phyloP scores from a whole-genome alignment of 1,140 invertebrate genomes.

The Drosophila littoralis region DNA sequence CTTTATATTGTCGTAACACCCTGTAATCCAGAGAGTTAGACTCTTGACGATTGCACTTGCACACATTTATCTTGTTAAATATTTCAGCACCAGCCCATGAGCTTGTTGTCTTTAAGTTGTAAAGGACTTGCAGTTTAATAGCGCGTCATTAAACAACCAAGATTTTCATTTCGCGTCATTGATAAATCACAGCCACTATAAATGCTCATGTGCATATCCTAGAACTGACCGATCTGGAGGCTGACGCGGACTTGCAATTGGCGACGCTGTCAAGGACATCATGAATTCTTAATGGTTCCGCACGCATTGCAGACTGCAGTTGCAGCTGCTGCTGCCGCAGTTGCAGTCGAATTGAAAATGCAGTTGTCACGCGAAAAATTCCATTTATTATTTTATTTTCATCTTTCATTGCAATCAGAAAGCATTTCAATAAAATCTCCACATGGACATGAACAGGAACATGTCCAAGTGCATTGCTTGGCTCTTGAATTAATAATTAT shows the following conservation, averaged over 20 bases:
- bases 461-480: constrained; percentile 68
- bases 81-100: constrained; percentile 34
- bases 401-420: constrained; percentile 49
- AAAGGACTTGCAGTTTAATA: not conserved
- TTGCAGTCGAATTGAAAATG: constrained; percentile 30
- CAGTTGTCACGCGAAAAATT: constrained; percentile 37
- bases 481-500: constrained; percentile 78
- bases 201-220: constrained; percentile 19
- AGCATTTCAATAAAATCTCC: constrained; percentile 58
- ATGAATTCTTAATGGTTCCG: constrained; percentile 74
- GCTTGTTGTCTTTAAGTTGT: constrained; percentile 56
- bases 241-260: constrained; percentile 30
- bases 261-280: constrained; percentile 58
- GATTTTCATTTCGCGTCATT: constrained; percentile 27
- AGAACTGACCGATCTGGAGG: constrained; percentile 7
- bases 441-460: constrained; percentile 40
- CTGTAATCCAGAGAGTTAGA: no score
- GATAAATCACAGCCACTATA: constrained; percentile 47
- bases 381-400: constrained; percentile 32
- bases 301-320: constrained; percentile 40
- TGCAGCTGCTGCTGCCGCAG: constrained; percentile 3
- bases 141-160: constrained; percentile 46
- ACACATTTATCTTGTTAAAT: not conserved
- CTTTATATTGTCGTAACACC: no score
- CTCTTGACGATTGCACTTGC: no score